phyloP scores from a whole-genome alignment of 2,888 invertebrate genomes.

The Lucinisca nassula region DNA sequence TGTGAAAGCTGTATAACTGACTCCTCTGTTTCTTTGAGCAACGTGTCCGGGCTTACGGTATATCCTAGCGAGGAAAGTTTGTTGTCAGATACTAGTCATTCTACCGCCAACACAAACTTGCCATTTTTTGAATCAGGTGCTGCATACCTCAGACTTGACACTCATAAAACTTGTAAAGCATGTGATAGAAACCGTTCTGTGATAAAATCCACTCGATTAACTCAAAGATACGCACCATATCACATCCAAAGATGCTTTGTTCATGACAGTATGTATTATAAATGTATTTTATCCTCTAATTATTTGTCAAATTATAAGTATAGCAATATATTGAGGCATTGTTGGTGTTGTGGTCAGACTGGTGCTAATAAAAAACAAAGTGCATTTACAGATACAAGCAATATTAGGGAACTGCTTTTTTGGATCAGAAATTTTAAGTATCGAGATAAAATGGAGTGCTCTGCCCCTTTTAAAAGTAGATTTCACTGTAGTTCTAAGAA shows the following conservation, averaged over 20 bases:
- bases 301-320: background rate
- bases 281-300: background rate
- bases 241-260: background rate
- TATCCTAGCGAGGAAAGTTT: background rate
- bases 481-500: background rate
- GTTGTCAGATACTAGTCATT: background rate
- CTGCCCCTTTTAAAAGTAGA: background rate
- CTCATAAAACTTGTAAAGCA: background rate
- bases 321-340: background rate
- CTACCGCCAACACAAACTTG: background rate
- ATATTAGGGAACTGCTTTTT: background rate
- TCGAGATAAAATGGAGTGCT: background rate
- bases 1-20: background rate
- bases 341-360: background rate
- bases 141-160: background rate
- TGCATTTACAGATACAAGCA: background rate
- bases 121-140: background rate
- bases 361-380: background rate
- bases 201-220: background rate
- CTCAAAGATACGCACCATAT: background rate
- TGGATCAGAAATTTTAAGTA: slow-evolving; percentile 14
- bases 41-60: background rate
- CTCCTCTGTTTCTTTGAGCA: background rate
- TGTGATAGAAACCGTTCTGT: slow-evolving; percentile 13
- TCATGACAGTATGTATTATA: background rate